Conservation (phyloP, 2,888 invertebrate genomes). For the Thereva unica region DNA sequence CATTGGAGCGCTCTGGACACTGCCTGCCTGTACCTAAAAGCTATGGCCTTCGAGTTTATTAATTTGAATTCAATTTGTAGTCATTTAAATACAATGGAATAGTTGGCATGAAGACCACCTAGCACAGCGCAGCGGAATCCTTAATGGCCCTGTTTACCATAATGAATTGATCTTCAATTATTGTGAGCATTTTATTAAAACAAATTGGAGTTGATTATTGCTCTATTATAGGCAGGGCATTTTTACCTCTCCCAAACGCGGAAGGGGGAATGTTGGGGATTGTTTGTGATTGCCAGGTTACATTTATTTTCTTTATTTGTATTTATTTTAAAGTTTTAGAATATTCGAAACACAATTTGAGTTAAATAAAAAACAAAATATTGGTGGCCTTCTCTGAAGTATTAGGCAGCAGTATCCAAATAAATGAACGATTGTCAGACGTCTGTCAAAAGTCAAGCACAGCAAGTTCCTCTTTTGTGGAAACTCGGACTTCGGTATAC, state of each 20-base stretch:
- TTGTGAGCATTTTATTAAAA: constrained; percentile 15
- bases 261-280: too few species aligned
- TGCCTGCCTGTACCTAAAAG: constrained; percentile 1
- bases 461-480: too few species aligned
- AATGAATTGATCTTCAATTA: constrained; percentile 24
- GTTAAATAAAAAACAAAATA: too few species aligned
- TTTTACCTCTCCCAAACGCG: background rate
- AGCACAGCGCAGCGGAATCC: background rate
- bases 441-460: too few species aligned
- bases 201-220: constrained; percentile 18
- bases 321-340: too few species aligned
- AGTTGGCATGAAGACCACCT: constrained; percentile 14
- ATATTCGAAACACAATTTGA: too few species aligned
- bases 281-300: too few species aligned
- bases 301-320: too few species aligned
- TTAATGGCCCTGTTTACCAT: constrained; percentile 22
- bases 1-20: constrained; percentile 1
- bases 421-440: too few species aligned
- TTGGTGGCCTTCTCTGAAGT: too few species aligned
- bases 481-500: too few species aligned
- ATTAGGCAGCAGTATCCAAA: too few species aligned
- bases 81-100: constrained; percentile 33
- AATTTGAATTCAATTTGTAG: constrained; percentile 35
- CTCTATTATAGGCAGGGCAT: constrained; percentile 19
- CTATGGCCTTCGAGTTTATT: constrained; percentile 27